phyloP scores from a whole-genome alignment of 2,113 vertebrate genomes.

The Gorilla gorilla region DNA sequence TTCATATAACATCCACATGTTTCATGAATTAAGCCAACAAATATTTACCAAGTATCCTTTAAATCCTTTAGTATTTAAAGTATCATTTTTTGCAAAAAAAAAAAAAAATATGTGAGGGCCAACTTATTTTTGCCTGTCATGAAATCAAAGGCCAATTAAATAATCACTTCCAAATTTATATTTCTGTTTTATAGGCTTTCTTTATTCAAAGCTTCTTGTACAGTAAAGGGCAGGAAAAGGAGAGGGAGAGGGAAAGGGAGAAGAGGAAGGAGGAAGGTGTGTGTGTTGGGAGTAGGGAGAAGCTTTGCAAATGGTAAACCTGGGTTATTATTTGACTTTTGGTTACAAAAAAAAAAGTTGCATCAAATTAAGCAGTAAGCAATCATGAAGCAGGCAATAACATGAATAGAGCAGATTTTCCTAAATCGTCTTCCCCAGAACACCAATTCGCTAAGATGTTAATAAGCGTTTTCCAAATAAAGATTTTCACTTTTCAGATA shows the following conservation, averaged over 20 bases:
- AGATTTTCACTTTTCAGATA: background rate
- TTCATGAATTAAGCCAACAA: slow-evolving; percentile 6
- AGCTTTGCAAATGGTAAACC: too few species aligned
- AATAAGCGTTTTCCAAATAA: background rate
- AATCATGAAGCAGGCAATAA: background rate
- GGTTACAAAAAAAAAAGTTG: background rate
- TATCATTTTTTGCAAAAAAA: background rate
- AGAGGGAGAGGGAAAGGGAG: too few species aligned
- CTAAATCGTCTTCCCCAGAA: background rate
- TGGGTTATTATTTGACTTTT: background rate
- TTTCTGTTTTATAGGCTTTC: too few species aligned
- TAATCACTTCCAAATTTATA: too few species aligned
- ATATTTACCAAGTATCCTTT: background rate
- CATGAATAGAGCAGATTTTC: background rate
- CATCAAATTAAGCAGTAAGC: background rate
- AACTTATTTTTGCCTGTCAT: too few species aligned
- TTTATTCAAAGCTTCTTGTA: too few species aligned
- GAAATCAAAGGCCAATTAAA: too few species aligned
- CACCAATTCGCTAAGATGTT: background rate
- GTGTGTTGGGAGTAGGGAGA: too few species aligned
- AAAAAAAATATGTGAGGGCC: background rate
- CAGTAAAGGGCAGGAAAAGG: too few species aligned
- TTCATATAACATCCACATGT: background rate
- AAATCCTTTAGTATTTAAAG: too few species aligned
- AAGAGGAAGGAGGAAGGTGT: too few species aligned